Base-by-base conservation (phyloP, 2,113 vertebrate genomes). In the Miniopterus natalensis region DNA sequence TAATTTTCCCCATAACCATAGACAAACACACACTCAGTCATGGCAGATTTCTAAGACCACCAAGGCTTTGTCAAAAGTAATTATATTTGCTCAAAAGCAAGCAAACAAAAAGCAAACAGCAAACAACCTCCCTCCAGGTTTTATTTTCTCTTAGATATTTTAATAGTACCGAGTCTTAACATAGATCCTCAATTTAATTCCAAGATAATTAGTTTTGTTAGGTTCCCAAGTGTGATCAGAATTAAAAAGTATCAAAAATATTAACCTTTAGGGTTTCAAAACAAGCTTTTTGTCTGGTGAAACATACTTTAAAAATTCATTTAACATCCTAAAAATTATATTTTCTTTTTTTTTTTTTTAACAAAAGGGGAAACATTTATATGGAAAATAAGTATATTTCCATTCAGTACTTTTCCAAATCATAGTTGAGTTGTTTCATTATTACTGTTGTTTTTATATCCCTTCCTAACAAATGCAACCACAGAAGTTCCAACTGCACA, bases 381-480 rank as follows among this genome's bases (percentile, higher is more conserved):
- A 59, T 49, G 36, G 6, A 84, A 15, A 49, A 87, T 57, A n/a
- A 73, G 2, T 20, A 11, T 73, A 66, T 85, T 88, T 95, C 21
- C 12, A n/a, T 53, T 84, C 31, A 55, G 15, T 63, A 27, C 57
- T 92, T 95, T 91, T 91, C 36, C 31, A 95, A 91, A 80, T 63
- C 3, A 23, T 20, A 49, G 8, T 40, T 85, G 12, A 61, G 87
- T 55, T 70, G 23, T 68, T 95, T 84, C 70, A 84, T 65, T 84
- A 47, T 84, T 45, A 23, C 27, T 31, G 6, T 25, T 68, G 55
- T 13, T 93, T 63, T 90, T 84, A 42, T 88, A 51, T 27, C 90
- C 85, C 40, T 90, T 80, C n/a, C 57, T 88, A 65, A 66, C 87
- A 92, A 88, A 96, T 51, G 36, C 21, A 90, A 80, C 59, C 51